Evolutionary conservation across 1,140 invertebrate species (phyloP).

Genomic region (Pseudomyrmex sp.): DNA sequence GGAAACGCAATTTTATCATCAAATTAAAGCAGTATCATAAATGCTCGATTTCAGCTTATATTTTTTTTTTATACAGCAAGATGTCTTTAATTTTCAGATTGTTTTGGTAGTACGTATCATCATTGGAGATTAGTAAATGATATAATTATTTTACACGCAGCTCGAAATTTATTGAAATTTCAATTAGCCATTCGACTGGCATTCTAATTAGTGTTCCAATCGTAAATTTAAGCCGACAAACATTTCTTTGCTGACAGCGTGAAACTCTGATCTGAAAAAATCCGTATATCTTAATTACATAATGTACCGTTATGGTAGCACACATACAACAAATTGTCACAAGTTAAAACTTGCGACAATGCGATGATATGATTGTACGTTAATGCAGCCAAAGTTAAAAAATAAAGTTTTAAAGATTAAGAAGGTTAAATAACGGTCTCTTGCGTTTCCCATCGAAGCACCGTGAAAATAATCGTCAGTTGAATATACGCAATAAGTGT

Average conservation of each 20-base stretch:
- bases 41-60: conserved; percentile 27
- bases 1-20: neutral
- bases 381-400: neutral
- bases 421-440: neutral
- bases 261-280: neutral
- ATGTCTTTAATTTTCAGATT: conserved; percentile 46
- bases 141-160: conserved; percentile 57
- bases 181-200: neutral
- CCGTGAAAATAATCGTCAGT: neutral
- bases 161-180: conserved; percentile 37
- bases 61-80: neutral
- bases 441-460: conserved; percentile 11
- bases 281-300: neutral
- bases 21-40: conserved; percentile 46
- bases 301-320: neutral
- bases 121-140: conserved; percentile 52
- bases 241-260: neutral
- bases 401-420: neutral
- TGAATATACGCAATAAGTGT: neutral
- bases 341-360: neutral
- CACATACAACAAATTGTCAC: neutral
- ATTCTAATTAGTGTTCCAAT: neutral
- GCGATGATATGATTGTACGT: neutral
- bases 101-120: conserved; percentile 38
- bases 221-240: neutral